Percentiles rank a stretch among this genome's conserved stretches.
phyloP scores from a whole-genome alignment of 1,140 invertebrate genomes.

The Adelges cooleyi region DNA sequence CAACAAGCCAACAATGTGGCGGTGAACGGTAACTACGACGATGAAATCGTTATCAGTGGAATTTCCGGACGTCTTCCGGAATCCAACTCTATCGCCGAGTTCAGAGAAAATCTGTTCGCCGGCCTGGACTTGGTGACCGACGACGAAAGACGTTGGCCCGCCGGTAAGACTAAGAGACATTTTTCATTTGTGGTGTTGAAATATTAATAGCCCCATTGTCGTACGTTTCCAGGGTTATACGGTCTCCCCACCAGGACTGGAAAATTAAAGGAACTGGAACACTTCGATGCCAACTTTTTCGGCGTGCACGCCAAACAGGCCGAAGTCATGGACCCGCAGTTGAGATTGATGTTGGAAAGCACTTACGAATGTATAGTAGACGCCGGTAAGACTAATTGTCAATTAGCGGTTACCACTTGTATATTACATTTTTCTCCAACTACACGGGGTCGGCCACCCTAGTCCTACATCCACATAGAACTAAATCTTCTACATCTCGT shows the following conservation, averaged over 20 bases:
- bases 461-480: no score
- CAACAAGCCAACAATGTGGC: conserved; percentile 14
- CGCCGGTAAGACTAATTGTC: conserved; percentile 48
- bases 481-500: no score
- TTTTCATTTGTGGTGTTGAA: background rate
- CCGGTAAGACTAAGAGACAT: conserved; percentile 39
- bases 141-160: conserved; percentile 67
- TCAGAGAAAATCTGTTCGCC: conserved; percentile 70
- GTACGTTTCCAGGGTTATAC: conserved; percentile 44
- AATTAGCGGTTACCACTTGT: no score
- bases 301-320: conserved; percentile 89
- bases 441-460: no score
- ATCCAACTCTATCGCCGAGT: conserved; percentile 76
- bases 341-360: conserved; percentile 80
- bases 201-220: no score
- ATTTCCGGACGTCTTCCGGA: conserved; percentile 83
- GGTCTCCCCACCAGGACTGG: conserved; percentile 75
- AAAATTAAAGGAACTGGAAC: conserved; percentile 75
- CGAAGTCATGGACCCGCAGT: conserved; percentile 88
- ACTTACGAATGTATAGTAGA: conserved; percentile 91
- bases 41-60: conserved; percentile 74
- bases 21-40: conserved; percentile 21
- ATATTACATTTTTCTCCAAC: no score
- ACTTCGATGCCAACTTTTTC: conserved; percentile 89
- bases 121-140: conserved; percentile 81